Base-by-base conservation (phyloP, 2,113 vertebrate species). In the Tapirus terrestris region DNA sequence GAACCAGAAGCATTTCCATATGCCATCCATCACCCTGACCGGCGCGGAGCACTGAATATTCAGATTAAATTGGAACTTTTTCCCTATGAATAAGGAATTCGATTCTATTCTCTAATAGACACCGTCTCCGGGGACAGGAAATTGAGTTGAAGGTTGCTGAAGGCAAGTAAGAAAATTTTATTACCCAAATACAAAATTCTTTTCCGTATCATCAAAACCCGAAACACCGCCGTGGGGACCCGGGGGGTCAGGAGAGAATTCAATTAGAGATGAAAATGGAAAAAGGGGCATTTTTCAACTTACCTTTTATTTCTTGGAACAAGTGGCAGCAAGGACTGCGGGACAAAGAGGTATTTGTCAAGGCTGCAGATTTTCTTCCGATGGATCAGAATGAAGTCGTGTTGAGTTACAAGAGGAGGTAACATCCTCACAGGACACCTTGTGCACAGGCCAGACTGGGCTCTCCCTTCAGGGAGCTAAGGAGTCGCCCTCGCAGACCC, bases 131-230 rank as follows among this genome's bases (percentile, higher is more conserved):
- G 98, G 98, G 98, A 98, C 79, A 96, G 98, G 98, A 99, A 99
- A 99, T 98, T 98, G 98, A 99, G 98, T 98, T 98, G 98, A 98
- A 99, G 98, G 99, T 99, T 98, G 98, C 98, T 95, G 98, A 98
- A 98, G 99, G 99, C 98, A 98, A 99, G 98, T 98, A 89, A 98
- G 98, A 98, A 99, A 99, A 99, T 98, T 98, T 98, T 98, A 98
- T 99, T 99, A 98, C 98, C 98, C 98, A 98, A 98, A 99, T 97
- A 98, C 98, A 97, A 98, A 98, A 98, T 98, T 98, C 98, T 98
- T 98, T 98, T 98, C 98, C 98, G 98, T 94, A 98, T 98, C 98
- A 98, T 99, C 98, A 98, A 97, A 98, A 98, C 97, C 97, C 96
- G 97, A 98, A 98, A 98, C 98, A 96, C 97, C 97, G 98, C 98